phyloP scores from a whole-genome alignment of 2,888 invertebrate species.

The Julus scandinavius region DNA sequence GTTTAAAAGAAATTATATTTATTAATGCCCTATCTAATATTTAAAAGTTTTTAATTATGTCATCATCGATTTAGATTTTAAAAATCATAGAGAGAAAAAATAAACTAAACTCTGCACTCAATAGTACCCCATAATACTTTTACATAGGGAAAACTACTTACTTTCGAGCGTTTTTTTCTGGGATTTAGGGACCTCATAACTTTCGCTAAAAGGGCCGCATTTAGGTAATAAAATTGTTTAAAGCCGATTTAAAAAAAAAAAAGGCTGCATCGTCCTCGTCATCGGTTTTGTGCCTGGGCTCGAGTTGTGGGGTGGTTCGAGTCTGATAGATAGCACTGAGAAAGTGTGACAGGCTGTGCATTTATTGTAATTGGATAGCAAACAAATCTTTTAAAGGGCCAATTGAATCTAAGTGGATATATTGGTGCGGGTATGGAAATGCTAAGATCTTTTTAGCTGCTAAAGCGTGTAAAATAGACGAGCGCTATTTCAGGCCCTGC shows the following conservation, averaged over 20 bases:
- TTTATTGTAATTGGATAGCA: constrained; percentile 56
- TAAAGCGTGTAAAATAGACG: constrained; percentile 51
- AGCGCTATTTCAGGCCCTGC: not conserved
- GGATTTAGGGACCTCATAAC: not conserved
- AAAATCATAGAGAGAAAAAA: no score
- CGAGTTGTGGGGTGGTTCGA: not conserved
- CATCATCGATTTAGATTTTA: no score
- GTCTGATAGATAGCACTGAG: constrained; percentile 1
- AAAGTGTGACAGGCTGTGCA: constrained; percentile 52
- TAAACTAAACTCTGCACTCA: not conserved
- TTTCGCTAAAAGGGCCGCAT: constrained; percentile 21
- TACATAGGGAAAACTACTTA: not conserved
- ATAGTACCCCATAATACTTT: not conserved
- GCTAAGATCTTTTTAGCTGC: constrained; percentile 44
- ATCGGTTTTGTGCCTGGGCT: not conserved
- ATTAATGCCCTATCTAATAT: no score
- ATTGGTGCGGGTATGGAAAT: constrained; percentile 49
- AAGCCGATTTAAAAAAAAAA: constrained; percentile 28
- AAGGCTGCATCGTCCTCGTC: constrained; percentile 14
- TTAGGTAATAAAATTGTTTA: constrained; percentile 45
- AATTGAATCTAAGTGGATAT: constrained; percentile 54
- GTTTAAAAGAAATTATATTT: no score
- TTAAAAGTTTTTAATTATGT: no score
- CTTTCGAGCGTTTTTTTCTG: not conserved
- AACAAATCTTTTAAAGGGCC: constrained; percentile 53